Base-by-base conservation (phyloP, 2,113 vertebrate species). In the Larimichthys crocea region DNA sequence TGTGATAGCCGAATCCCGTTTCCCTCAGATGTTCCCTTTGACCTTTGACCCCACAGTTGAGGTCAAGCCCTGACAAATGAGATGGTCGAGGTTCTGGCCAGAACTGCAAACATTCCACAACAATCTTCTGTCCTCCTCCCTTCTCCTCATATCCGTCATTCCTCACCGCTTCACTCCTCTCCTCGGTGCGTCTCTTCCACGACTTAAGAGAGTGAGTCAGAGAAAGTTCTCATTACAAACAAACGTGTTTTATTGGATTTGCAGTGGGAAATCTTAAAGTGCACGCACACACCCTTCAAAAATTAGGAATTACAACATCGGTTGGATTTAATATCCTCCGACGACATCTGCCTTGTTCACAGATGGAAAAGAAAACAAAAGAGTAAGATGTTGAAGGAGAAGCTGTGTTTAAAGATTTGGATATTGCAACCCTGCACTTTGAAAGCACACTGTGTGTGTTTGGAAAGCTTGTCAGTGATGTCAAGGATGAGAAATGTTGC, bases 31-130 rank as follows among this genome's bases (percentile, higher is more conserved):
- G 86, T 91, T 92, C 85, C 84, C 79, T 85, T 71, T 86, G 84
- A 91, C 90, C 90, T 90, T 74, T 88, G 80, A 90, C 89, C 86
- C 74, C 35, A 19, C 55, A 82, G 79, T 46, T 24, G 69, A 70
- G 93, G 91, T 93, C 90, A 92, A 92, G 87, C 86, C 84, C 84
- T 93, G 92, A 94, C 90, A 94, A 94, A 94, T 92, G 91, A 91
- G 91, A 92, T 75, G 90, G 88, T 80, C 35, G 79, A 87, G 86
- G 86, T 90, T 86, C 72, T 82, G 83, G 84, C 84, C 84, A 89
- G 85, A 86, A 88, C 87, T 74, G 89, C 86, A 92, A 93, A 94
- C 92, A 93, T 94, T 94, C 92, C 92, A 92, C 85, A 93, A 90
- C 90, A 88, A 92, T 93, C 88, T 91, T 77, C 62, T 80, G 80